Conservation (phyloP, 2,888 invertebrate genomes). For the Pinctada fucata region DNA sequence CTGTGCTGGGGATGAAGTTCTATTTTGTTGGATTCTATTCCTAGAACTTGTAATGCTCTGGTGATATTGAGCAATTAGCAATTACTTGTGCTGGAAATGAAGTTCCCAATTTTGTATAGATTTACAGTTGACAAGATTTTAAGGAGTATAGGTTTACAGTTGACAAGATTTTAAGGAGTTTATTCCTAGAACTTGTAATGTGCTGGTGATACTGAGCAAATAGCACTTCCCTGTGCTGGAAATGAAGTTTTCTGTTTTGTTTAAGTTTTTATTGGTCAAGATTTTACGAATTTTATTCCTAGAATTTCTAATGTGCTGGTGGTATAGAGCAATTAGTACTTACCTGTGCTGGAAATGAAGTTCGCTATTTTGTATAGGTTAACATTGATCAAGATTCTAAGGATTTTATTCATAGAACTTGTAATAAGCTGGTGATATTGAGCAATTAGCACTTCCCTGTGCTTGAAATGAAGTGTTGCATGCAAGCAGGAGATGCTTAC, state of each 20-base stretch:
- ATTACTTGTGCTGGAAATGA: neutral
- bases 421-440: no score
- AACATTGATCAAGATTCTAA: no score
- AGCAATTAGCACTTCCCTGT: no score
- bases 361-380: neutral
- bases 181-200: conserved; percentile 15
- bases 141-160: no score
- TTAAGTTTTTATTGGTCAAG: no score
- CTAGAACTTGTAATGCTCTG: conserved; percentile 50
- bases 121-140: no score
- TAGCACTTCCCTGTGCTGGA: neutral
- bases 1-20: conserved; percentile 27
- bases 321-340: neutral
- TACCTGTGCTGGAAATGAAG: neutral
- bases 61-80: neutral
- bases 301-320: neutral
- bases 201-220: neutral
- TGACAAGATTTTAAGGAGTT: neutral
- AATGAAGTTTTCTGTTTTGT: neutral
- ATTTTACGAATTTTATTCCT: no score
- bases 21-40: conserved; percentile 17
- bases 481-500: no score
- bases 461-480: no score
- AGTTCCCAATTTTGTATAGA: neutral
- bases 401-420: no score